These are phyloP conservation scores for Danionella dracula DNA, from an alignment of 2,797 vertebrate genomes.

Conservation along the genomic window DNA sequence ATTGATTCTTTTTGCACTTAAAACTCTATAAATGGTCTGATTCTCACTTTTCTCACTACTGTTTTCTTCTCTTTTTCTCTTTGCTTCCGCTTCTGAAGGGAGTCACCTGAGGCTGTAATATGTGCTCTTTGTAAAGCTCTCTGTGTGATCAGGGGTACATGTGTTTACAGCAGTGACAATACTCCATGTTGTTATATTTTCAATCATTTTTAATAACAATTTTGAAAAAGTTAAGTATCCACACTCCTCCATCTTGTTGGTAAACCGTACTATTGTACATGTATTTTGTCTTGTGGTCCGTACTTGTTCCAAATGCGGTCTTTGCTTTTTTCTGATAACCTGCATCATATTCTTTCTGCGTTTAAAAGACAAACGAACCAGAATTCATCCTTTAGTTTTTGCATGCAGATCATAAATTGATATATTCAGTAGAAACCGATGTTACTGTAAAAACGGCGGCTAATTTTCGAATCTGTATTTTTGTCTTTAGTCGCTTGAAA, in stretches of 20 bases:
- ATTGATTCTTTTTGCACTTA: too few relatives aligned
- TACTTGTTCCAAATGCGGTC: neutral
- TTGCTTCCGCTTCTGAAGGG: constrained; percentile 28
- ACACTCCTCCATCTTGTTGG: neutral
- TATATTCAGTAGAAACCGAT: neutral
- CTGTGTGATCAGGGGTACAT: constrained; percentile 17
- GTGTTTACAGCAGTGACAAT: too few relatives aligned
- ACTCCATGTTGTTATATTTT: too few relatives aligned
- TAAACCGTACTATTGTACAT: neutral
- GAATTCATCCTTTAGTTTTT: neutral
- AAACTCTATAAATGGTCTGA: neutral
- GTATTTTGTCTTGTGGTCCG: neutral
- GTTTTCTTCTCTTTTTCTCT: constrained; percentile 19
- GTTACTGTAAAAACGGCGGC: neutral
- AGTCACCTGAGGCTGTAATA: constrained; percentile 27
- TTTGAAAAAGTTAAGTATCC: too few relatives aligned
- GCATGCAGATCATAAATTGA: neutral
- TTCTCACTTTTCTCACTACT: constrained; percentile 16
- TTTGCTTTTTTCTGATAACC: neutral
- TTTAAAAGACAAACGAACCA: neutral
- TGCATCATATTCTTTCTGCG: neutral
- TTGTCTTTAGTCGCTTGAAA: constrained; percentile 85
- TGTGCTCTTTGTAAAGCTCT: too few relatives aligned
- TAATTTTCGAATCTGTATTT: neutral
- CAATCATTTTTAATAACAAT: too few relatives aligned